Evolutionary conservation across 2,888 invertebrate genomes (phyloP).

Genomic region (Actias luna): DNA sequence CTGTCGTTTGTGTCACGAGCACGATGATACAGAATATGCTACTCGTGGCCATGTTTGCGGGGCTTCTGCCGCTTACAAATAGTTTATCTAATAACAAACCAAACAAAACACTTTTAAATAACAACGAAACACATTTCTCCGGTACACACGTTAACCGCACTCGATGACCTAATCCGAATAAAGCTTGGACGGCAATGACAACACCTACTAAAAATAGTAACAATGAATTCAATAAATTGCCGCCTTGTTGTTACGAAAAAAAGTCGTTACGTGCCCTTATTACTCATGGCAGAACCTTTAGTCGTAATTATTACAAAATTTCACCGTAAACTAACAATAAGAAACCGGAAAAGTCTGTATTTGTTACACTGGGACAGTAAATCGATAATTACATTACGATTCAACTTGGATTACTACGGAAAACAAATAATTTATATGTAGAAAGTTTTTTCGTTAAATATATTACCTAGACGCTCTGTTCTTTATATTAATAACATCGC

Average conservation of each 20-base stretch:
- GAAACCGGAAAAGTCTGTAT: constrained; percentile 60
- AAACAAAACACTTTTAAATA: constrained; percentile 63
- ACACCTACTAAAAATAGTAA: constrained; percentile 84
- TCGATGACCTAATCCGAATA: constrained; percentile 79
- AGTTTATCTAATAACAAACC: constrained; percentile 73
- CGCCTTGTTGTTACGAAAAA: constrained; percentile 53
- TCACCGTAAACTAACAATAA: constrained; percentile 43
- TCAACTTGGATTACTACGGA: background rate
- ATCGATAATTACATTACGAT: constrained; percentile 58
- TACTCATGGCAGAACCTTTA: constrained; percentile 36
- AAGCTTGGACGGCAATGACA: constrained; percentile 75
- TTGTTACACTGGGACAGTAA: constrained; percentile 58
- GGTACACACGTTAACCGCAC: constrained; percentile 76
- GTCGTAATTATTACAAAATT: constrained; percentile 41
- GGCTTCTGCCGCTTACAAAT: constrained; percentile 61
- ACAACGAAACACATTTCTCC: constrained; percentile 63
- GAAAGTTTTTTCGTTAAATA: constrained; percentile 19
- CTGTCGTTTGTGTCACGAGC: constrained; percentile 62
- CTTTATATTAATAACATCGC: constrained; percentile 75
- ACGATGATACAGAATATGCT: constrained; percentile 65
- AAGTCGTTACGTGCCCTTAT: constrained; percentile 35
- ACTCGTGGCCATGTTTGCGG: constrained; percentile 66
- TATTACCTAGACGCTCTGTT: constrained; percentile 64
- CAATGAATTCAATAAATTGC: constrained; percentile 64
- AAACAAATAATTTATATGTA: constrained; percentile 16